Evolutionary conservation across 2,888 invertebrate species (phyloP).

Genomic region (Caenorhabditis japonica): DNA sequence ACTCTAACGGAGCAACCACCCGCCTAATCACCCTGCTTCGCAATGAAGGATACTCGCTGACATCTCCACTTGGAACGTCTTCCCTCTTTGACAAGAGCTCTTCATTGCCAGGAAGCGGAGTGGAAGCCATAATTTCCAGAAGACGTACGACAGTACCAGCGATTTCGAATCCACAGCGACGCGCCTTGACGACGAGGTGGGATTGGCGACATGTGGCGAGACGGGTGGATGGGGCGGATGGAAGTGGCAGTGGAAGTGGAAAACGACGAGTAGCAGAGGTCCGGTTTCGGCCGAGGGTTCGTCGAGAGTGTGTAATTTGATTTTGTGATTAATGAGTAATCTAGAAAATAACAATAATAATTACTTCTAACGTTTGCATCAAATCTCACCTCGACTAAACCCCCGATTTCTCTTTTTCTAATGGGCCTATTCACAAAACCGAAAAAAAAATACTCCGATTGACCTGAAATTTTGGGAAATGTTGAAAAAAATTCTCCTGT

Average conservation of each 20-base stretch:
- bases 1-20: conserved; percentile 19
- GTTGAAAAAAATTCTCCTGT: too few species aligned
- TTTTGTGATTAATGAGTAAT: too few species aligned
- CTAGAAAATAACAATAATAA: too few species aligned
- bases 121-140: conserved; percentile 41
- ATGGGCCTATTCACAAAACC: too few species aligned
- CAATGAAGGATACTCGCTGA: conserved; percentile 53
- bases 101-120: conserved; percentile 13
- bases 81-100: conserved; percentile 36
- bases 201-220: conserved; percentile 95
- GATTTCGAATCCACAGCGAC: conserved; percentile 79
- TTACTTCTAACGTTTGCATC: too few species aligned
- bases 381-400: too few species aligned
- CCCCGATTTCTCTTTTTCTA: too few species aligned
- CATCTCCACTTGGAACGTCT: conserved; percentile 42
- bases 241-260: not conserved
- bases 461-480: too few species aligned
- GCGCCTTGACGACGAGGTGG: conserved; percentile 90
- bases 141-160: conserved; percentile 46
- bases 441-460: too few species aligned
- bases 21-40: conserved; percentile 43
- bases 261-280: conserved; percentile 64
- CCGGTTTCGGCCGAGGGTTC: conserved; percentile 77
- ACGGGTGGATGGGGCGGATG: conserved; percentile 80
- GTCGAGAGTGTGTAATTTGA: too few species aligned